Conservation (phyloP, 37 sponge, comb jelly and placozoan genomes). For the Ephydatia muelleri region DNA sequence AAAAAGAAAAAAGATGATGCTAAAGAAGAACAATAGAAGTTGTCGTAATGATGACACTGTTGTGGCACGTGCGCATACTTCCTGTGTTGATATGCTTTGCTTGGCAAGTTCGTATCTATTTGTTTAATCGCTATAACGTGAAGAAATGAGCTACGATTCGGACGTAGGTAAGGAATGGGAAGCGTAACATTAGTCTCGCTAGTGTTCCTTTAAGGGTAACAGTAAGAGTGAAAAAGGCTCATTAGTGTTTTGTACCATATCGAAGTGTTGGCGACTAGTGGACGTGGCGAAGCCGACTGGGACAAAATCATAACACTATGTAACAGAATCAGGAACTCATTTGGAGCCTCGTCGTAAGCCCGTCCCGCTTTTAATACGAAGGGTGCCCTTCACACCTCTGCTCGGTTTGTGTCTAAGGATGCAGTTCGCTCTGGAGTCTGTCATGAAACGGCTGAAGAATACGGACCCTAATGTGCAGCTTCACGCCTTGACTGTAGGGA, state of each 20-base stretch:
- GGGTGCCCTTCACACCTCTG: background rate
- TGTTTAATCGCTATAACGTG: background rate
- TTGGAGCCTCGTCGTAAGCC: conserved; percentile 71
- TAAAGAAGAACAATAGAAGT: background rate
- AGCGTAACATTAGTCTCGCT: too few relatives aligned
- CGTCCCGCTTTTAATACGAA: background rate
- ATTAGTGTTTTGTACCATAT: background rate
- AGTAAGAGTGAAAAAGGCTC: background rate
- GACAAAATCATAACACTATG: conserved; percentile 75
- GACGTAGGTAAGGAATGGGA: conserved; percentile 66
- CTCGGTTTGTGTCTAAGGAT: conserved; percentile 26
- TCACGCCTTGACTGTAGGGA: conserved; percentile 73
- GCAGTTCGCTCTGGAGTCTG: conserved; percentile 59
- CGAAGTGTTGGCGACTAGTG: conserved; percentile 69
- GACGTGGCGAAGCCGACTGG: conserved; percentile 73
- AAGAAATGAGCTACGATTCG: conserved; percentile 66
- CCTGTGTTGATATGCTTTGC: background rate
- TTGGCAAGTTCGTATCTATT: background rate
- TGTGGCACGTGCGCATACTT: background rate
- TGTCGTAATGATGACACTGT: background rate
- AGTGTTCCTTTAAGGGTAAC: background rate
- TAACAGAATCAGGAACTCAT: conserved; percentile 67
- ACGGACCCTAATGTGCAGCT: conserved; percentile 50
- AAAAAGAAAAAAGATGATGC: conserved; percentile 11
- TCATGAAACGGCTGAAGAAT: conserved; percentile 69